These are phyloP conservation scores for Drosophila eohydei DNA, from an alignment of 2,888 invertebrate genomes.

Conservation along the genomic window DNA sequence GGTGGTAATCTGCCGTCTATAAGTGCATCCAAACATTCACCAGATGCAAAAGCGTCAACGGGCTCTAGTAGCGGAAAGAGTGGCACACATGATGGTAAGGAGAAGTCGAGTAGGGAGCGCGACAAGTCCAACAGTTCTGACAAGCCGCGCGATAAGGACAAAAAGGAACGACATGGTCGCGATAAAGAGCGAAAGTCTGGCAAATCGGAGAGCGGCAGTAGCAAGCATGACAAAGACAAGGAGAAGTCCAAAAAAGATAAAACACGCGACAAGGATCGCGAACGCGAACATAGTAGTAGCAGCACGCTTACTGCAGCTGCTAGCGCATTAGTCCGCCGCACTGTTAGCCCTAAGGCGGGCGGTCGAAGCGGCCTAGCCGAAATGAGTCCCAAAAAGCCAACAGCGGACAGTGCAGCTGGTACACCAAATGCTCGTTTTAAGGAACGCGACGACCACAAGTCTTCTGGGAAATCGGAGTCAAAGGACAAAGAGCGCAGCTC, in stretches of 20 bases:
- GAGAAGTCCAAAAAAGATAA: conserved; percentile 85
- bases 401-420: conserved; percentile 28
- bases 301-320: conserved; percentile 27
- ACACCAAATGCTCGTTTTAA: conserved; percentile 64
- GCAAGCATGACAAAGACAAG: conserved; percentile 85
- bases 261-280: conserved; percentile 86
- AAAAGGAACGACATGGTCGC: conserved; percentile 86
- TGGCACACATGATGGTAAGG: conserved; percentile 73
- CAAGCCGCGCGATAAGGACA: conserved; percentile 86
- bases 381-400: conserved; percentile 64
- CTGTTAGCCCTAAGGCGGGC: conserved; percentile 67
- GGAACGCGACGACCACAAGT: conserved; percentile 72
- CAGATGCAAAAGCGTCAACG: conserved; percentile 62
- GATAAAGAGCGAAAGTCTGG: conserved; percentile 86
- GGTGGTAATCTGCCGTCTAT: conserved; percentile 48
- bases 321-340: conserved; percentile 52
- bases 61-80: conserved; percentile 43
- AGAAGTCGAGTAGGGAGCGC: conserved; percentile 80
- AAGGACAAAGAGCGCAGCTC: conserved; percentile 79
- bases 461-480: conserved; percentile 57
- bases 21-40: conserved; percentile 85
- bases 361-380: conserved; percentile 53
- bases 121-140: conserved; percentile 75
- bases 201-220: conserved; percentile 81
- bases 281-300: conserved; percentile 82